Conservation (phyloP, 2,888 invertebrate genomes). For the Oligia latruncula region DNA sequence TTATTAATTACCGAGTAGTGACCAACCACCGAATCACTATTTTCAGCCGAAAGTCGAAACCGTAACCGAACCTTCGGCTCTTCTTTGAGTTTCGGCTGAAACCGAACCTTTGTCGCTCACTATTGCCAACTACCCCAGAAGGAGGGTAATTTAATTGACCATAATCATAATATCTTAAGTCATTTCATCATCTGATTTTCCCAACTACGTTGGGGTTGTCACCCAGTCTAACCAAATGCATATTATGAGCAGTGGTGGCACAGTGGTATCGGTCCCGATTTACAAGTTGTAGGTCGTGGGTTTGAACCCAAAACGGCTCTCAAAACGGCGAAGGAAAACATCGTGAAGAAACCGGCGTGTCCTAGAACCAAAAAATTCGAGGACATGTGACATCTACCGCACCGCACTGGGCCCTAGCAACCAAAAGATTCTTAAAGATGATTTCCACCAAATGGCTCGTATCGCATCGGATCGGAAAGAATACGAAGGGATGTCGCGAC, state of each 20-base stretch:
- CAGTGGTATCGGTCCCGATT: too few relatives aligned
- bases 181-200: background rate
- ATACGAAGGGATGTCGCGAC: too few relatives aligned
- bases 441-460: too few relatives aligned
- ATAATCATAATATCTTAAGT: background rate
- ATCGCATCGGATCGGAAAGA: too few relatives aligned
- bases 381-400: background rate
- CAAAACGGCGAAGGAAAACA: too few relatives aligned
- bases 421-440: too few relatives aligned
- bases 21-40: background rate
- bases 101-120: background rate
- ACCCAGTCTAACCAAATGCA: background rate
- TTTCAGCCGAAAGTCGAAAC: background rate
- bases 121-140: background rate
- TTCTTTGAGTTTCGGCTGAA: background rate
- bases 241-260: too few relatives aligned
- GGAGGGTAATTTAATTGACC: background rate
- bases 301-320: too few relatives aligned
- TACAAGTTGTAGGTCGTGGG: too few relatives aligned
- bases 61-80: background rate
- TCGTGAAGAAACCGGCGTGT: too few relatives aligned
- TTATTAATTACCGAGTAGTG: background rate
- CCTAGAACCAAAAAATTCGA: background rate
- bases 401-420: too few relatives aligned
- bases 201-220: background rate